Percentiles rank a stretch among this genome's conserved stretches.
Evolutionary conservation across 2,113 vertebrate genomes (phyloP).

Genomic region (Cryptotis parvus): DNA sequence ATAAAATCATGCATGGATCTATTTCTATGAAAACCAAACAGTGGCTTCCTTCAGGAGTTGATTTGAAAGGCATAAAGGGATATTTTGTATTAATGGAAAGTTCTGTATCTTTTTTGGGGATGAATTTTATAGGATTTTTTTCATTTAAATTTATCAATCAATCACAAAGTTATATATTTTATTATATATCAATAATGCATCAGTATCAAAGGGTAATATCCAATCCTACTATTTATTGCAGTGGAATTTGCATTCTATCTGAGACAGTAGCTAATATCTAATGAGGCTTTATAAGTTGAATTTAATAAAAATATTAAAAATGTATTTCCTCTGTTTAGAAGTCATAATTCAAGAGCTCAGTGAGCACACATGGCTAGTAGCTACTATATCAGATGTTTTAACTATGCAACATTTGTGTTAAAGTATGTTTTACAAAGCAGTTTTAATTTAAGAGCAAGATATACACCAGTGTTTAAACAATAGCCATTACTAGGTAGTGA

Average conservation of each 20-base stretch:
- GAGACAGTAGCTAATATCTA: not conserved
- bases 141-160: not conserved
- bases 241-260: not conserved
- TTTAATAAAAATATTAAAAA: not conserved
- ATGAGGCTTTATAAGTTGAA: not conserved
- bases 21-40: not conserved
- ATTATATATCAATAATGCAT: not conserved
- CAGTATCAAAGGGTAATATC: not conserved
- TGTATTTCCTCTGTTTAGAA: not conserved
- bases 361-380: not conserved
- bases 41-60: not conserved
- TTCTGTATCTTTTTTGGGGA: not conserved
- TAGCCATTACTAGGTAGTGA: not conserved
- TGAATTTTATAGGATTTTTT: not conserved
- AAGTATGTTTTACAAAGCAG: not conserved
- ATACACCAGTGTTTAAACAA: not conserved
- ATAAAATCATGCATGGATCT: not conserved
- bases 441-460: not conserved
- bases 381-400: not conserved
- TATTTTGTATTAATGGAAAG: not conserved
- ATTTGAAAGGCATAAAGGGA: not conserved
- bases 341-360: not conserved
- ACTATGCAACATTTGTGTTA: not conserved
- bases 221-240: not conserved
- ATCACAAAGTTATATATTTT: not conserved